Base-by-base conservation (phyloP, 2,797 vertebrate species). In the Valencia hispanica region DNA sequence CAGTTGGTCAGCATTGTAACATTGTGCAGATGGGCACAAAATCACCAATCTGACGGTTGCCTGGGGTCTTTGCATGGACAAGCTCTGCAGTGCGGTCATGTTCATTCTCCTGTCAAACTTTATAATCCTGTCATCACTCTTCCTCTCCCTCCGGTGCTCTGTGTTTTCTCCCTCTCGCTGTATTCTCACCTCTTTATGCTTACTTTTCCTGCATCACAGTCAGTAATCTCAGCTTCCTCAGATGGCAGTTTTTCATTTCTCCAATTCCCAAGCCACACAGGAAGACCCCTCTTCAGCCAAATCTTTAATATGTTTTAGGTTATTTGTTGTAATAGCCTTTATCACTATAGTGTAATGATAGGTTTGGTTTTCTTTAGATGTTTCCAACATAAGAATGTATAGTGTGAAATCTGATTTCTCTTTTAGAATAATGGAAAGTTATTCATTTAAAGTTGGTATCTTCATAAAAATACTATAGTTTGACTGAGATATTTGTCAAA, bases 1-100 rank as follows among this genome's bases (percentile, higher is more conserved):
- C 89, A 92, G 80, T 22, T 66, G 73, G 78, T 84, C 78, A 73
- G 79, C 73, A 83, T 66, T 36, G 84, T 71, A 81, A 84, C 79
- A 83, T 85, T 86, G 90, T 87, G 88, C 86, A 91, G 90, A 91
- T 79, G 88, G 84, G 88, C 88, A 87, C 81, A 88, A 78, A 88
- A 86, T 89, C 80, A 83, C 66, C 83, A 61, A 75, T 85, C 78
- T 90, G 90, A 92, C 80, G 74, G 80, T 83, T 18, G 87, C 87
- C 83, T 82, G 45, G 1, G 84, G 89, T 89, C 86, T 85, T 87
- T 86, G 89, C 70, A 55, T 84, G 81, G 84, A 86, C 51, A 27
- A 74, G 36, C 87, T 85, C 79, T 83, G 81, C 86, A 89, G 85
- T 86, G 83, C 77, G 63, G 84, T 89, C 81, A 77, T 86, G 86